Evolutionary conservation across 2,113 vertebrate genomes (phyloP).

Genomic region (Thinocorus orbignyianus): DNA sequence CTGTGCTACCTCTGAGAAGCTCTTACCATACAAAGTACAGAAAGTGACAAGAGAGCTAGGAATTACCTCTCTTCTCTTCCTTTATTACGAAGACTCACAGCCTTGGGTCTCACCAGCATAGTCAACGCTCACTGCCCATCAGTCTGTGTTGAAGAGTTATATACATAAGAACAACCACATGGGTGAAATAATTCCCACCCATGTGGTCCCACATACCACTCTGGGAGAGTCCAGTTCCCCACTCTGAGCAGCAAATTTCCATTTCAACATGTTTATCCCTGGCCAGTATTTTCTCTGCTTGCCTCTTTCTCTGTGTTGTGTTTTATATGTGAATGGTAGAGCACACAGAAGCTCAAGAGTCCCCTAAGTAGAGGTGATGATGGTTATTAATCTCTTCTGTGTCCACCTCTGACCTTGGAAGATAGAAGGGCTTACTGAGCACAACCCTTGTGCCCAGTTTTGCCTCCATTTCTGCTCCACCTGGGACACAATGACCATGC

Average conservation of each 20-base stretch:
- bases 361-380: no score
- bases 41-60: background rate
- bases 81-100: background rate
- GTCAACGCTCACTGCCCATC: background rate
- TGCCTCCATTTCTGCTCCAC: background rate
- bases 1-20: background rate
- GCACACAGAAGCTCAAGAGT: background rate
- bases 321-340: rapidly evolving
- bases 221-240: background rate
- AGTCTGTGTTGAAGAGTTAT: background rate
- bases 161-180: background rate
- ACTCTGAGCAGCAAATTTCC: background rate
- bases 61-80: no score
- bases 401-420: background rate
- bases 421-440: background rate
- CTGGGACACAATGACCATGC: background rate
- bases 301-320: background rate
- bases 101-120: background rate
- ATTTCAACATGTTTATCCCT: background rate
- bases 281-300: background rate
- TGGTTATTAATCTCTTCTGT: background rate
- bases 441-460: background rate
- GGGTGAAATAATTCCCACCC: background rate
- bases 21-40: background rate
- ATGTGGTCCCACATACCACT: background rate